These are phyloP conservation scores for Montipora foliosa DNA, from an alignment of 64 coral and sea anemone species.

Conservation along the genomic window DNA sequence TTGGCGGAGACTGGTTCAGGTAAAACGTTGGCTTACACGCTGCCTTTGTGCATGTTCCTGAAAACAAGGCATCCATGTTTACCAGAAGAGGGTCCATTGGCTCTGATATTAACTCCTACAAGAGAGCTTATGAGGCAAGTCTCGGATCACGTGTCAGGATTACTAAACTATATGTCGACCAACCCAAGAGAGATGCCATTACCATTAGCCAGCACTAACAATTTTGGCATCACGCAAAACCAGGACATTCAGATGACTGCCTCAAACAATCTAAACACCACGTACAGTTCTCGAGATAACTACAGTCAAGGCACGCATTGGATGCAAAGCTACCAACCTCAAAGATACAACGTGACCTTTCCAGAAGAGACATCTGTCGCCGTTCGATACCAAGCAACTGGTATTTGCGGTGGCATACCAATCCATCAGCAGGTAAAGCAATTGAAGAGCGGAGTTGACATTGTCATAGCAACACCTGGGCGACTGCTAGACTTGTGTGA, in stretches of 20 bases:
- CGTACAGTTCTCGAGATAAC: not conserved
- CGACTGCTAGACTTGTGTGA: slow-evolving; percentile 94
- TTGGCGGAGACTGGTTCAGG: slow-evolving; percentile 97
- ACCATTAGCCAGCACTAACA: not conserved
- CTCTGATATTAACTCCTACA: slow-evolving; percentile 90
- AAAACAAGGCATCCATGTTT: slow-evolving; percentile 72
- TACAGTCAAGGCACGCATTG: not conserved
- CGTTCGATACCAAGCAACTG: slow-evolving; percentile 69
- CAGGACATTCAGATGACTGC: not conserved
- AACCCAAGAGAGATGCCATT: not conserved
- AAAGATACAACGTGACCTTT: not conserved
- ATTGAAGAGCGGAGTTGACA: slow-evolving; percentile 78
- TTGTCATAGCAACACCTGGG: slow-evolving; percentile 94
- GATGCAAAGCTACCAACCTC: slow-evolving; percentile 1
- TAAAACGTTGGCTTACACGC: slow-evolving; percentile 90
- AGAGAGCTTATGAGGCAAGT: slow-evolving; percentile 98
- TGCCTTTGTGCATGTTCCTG: slow-evolving; percentile 90
- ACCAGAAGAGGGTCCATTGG: slow-evolving; percentile 77
- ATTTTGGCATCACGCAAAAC: not conserved
- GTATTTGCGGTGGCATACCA: slow-evolving; percentile 93
- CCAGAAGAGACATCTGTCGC: not conserved
- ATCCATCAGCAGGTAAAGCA: slow-evolving; percentile 76
- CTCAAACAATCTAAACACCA: not conserved
- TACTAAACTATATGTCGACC: slow-evolving; percentile 22
- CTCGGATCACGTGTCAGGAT: slow-evolving; percentile 57